A percentile compares a stretch with the other conserved stretches of the same genome.
phyloP scores from a whole-genome alignment of 2,797 vertebrate genomes.

The Clarias platycephalus region DNA sequence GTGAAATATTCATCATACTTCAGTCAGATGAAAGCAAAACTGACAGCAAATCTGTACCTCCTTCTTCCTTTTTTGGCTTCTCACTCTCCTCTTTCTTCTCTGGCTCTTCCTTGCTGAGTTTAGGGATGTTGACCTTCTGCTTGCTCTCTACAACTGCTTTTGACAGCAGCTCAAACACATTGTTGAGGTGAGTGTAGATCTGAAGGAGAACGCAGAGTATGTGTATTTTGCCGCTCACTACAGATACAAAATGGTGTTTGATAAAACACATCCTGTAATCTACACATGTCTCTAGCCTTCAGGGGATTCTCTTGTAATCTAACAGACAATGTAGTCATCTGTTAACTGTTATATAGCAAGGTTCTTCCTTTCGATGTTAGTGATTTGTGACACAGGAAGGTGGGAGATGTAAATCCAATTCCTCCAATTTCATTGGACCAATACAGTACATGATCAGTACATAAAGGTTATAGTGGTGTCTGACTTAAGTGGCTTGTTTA shows the following conservation, averaged over 20 bases:
- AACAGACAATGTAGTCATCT: not conserved
- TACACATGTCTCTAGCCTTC: not conserved
- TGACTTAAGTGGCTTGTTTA: not conserved
- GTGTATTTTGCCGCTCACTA: constrained; percentile 15
- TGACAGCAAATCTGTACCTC: constrained; percentile 57
- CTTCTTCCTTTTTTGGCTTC: constrained; percentile 68
- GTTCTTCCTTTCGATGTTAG: not conserved
- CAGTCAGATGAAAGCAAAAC: not conserved
- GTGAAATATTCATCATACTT: constrained; percentile 25
- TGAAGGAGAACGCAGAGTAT: constrained; percentile 39
- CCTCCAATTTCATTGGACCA: not conserved
- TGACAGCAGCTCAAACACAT: constrained; percentile 76
- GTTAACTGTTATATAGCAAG: constrained; percentile 8
- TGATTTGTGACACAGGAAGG: not conserved
- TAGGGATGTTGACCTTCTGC: constrained; percentile 75
- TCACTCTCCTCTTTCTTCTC: constrained; percentile 72
- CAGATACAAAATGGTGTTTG: constrained; percentile 5
- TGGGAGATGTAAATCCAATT: constrained; percentile 24
- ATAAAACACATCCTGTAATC: constrained; percentile 8
- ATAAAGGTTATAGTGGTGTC: not conserved
- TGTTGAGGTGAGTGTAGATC: constrained; percentile 78
- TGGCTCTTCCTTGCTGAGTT: constrained; percentile 70
- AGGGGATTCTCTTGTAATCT: not conserved
- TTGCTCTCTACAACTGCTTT: constrained; percentile 76
- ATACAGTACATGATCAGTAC: constrained; percentile 14